Conservation (phyloP, 2,888 invertebrate species). For the Loripinus fragilis region DNA sequence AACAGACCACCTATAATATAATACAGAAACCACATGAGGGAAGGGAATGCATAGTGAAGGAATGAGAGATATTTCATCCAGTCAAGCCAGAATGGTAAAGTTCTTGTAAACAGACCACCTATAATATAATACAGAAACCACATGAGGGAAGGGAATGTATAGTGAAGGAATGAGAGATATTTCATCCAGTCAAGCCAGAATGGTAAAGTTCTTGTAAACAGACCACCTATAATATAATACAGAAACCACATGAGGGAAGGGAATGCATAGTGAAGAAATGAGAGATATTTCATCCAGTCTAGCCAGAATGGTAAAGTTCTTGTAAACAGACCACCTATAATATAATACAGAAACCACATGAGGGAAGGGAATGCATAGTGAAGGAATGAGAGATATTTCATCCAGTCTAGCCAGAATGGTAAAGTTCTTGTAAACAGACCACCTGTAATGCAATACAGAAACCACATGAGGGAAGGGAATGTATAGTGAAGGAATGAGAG, state of each 20-base stretch:
- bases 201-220: constrained; percentile 63
- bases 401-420: constrained; percentile 64
- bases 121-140: no score
- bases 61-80: constrained; percentile 68
- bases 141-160: constrained; percentile 61
- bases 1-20: constrained; percentile 61
- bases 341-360: no score
- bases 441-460: constrained; percentile 49
- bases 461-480: constrained; percentile 60
- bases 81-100: constrained; percentile 60
- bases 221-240: constrained; percentile 56
- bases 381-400: constrained; percentile 63
- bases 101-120: constrained; percentile 65
- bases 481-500: constrained; percentile 63
- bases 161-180: constrained; percentile 63
- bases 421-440: constrained; percentile 62
- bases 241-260: constrained; percentile 60
- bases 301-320: constrained; percentile 60
- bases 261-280: constrained; percentile 63
- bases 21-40: constrained; percentile 57
- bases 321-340: constrained; percentile 63
- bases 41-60: constrained; percentile 61
- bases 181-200: constrained; percentile 65
- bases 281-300: constrained; percentile 64
- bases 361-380: constrained; percentile 62